Base-by-base conservation (phyloP, 2,888 invertebrate species). In the Xanthorhoe spadicearia region DNA sequence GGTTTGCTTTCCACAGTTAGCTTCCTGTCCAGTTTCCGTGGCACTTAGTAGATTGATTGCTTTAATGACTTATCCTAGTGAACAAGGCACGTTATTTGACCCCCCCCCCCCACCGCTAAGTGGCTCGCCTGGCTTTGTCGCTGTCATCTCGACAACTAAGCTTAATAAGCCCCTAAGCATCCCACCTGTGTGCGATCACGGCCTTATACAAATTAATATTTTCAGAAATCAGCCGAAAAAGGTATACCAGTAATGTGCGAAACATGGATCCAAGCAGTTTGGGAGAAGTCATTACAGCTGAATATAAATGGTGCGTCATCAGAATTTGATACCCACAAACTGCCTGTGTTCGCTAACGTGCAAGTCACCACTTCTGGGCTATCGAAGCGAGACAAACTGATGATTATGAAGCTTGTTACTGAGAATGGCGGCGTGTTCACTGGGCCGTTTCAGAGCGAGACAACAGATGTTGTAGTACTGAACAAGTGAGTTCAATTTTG, bases 361-460 rank as follows among this genome's bases (percentile, higher is more conserved):
- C 94, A 95, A 75, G 95, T 98, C 2, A 97, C 97, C 0, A 95
- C 96, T 0, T 97, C 98, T 0, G 97, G 97, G 10, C 88, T 98
- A 18, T 82, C 90, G 1, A 90, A 92, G 69, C 88, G 90, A 19
- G 95, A 96, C 60, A 96, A 96, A 74, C 93, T 94, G 48, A 89
- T 94, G 71, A 88, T 97, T 0, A 94, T 95, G 86, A 94, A 94
- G 59, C 77, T 96, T 2, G 94, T 99, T 0, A 95, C 94, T 71
- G 92, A 94, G 46, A 95, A 98, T 82, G 98, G 98, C 69, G 96
- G 96, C 1, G 92, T 77, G 1, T 95, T 94, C 68, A 90, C 92
- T 9, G 94, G 94, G 0, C 87, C 89, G 0, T 95, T 87, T 71
- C 89, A 92, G 76, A 89, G 94, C 66, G 88, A 90, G 66, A 90